These are phyloP conservation scores for Anthoscopus minutus DNA, from an alignment of 2,113 vertebrate species.

Conservation along the genomic window DNA sequence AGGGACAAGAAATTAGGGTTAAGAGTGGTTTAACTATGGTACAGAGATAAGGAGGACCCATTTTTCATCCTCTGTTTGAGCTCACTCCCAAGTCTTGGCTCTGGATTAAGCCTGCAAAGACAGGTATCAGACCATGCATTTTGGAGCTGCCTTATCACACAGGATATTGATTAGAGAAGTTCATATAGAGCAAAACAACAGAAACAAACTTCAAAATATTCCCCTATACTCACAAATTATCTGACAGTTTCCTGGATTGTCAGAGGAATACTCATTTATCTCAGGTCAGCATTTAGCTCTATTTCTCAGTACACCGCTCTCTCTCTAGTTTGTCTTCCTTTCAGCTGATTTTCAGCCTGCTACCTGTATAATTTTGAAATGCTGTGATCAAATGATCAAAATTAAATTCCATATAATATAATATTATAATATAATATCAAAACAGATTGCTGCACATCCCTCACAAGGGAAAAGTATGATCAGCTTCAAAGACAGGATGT, in stretches of 20 bases:
- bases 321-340: not conserved
- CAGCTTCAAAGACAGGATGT: not conserved
- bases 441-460: not conserved
- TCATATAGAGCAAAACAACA: not conserved
- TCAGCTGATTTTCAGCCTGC: not conserved
- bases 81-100: not conserved
- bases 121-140: not conserved
- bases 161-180: not conserved
- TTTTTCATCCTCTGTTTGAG: not conserved
- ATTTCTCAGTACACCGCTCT: not conserved
- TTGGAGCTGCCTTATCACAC: not conserved
- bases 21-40: not conserved
- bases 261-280: not conserved
- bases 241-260: not conserved
- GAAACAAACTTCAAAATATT: not conserved
- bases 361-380: not conserved
- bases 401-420: not conserved
- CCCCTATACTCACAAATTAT: not conserved
- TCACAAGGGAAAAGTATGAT: not conserved
- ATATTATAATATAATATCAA: too few relatives aligned
- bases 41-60: not conserved
- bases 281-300: not conserved
- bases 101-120: not conserved
- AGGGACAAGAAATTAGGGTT: not conserved
- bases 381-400: not conserved